Evolutionary conservation across 1,140 invertebrate species (phyloP), one percentile per base, ranked within the genome.

Genomic region (Sinella curviseta): DNA sequence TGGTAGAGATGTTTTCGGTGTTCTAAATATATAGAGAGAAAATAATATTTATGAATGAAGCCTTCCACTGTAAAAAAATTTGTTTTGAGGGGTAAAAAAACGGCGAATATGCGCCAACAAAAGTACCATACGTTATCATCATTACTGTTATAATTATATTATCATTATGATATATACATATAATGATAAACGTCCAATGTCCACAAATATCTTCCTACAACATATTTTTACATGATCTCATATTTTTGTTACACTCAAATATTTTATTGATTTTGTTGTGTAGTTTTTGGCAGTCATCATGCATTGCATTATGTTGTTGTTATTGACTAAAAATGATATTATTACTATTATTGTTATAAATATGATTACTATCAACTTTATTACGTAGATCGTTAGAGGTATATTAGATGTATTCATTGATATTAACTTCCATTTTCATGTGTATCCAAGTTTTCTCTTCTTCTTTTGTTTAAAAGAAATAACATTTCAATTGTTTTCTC

Each of bases 211-310:
- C 26, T 70, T 70, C 65, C 65, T 70, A 70, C 12, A 70, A 31
- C 8, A 70, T 70, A 70, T 70, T 70, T 70, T 70, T 70, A 33
- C 65, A 70, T 70, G 65, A 70, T 70, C 65, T 70, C 65, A 70
- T 70, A 70, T 70, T 70, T 70, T 70, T 70, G 65, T 70, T 70
- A 70, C 65, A 33, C 65, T 70, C 26, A 33, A 33, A 33, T 70
- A 33, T 70, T 70, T 70, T 31, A 33, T 70, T 70, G 26, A 70
- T 12, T 31, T 70, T 33, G 8, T 70, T 30, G 8, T 70, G 65
- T 70, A 8, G 65, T 70, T 31, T 48, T 20, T 48, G 8, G 8
- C 39, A 48, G n/a, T 20, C 8, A 20, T 48, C 20, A 48, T 48
- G 39, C 8, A 48, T 48, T 48, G 8, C 39, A 48, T 48, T 48